These are phyloP conservation scores for Lerista edwardsae DNA, from an alignment of 2,797 vertebrate genomes.

Conservation along the genomic window DNA sequence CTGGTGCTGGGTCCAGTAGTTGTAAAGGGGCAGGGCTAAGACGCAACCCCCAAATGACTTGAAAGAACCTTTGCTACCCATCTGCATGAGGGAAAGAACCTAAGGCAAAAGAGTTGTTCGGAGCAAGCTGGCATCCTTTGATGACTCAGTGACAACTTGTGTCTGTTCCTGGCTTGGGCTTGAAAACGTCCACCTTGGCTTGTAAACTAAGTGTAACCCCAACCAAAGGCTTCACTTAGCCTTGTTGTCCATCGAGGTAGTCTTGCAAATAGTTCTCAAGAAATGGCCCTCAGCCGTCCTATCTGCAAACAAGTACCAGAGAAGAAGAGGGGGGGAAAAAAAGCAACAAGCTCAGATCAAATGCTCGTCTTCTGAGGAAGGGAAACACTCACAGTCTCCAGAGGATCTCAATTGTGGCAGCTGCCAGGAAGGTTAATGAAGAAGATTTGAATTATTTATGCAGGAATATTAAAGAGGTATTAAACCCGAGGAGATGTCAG, in stretches of 20 bases:
- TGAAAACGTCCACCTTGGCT: not conserved
- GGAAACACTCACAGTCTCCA: conserved; percentile 14
- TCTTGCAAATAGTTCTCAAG: conserved; percentile 18
- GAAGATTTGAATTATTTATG: conserved; percentile 46
- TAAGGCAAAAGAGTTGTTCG: no score
- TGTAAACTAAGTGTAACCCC: not conserved
- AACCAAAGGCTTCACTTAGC: not conserved
- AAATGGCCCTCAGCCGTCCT: not conserved
- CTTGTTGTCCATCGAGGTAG: not conserved
- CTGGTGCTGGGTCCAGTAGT: no score
- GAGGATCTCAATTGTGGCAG: conserved; percentile 21
- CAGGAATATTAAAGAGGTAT: conserved; percentile 48
- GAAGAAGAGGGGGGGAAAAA: not conserved
- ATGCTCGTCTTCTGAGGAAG: conserved; percentile 33
- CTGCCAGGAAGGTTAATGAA: conserved; percentile 49
- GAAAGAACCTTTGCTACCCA: no score
- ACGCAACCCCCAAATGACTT: no score
- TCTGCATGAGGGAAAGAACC: no score
- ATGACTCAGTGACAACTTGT: no score
- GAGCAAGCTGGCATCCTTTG: no score
- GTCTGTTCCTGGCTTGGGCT: no score
- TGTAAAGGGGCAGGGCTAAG: no score
- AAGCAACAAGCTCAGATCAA: not conserved
- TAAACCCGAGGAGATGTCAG: conserved; percentile 49
- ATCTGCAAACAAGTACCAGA: conserved; percentile 12